These are phyloP conservation scores for Ptilodon capucinus DNA, from an alignment of 2,888 invertebrate species.

Conservation along the genomic window DNA sequence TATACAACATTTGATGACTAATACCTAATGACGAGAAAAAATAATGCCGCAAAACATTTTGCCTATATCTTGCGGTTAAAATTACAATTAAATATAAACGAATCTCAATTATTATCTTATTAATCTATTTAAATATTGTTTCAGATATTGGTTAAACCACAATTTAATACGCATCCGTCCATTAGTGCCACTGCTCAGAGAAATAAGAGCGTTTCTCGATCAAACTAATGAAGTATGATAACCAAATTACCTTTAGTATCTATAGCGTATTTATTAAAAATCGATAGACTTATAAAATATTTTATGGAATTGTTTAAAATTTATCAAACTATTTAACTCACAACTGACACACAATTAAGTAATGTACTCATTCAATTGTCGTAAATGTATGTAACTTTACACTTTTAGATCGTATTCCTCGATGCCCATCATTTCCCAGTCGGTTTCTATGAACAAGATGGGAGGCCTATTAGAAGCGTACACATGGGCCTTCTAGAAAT, in stretches of 20 bases:
- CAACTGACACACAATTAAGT: too few species aligned
- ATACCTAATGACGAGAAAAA: not conserved
- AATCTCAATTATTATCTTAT: not conserved
- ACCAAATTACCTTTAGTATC: not conserved
- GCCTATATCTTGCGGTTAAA: not conserved
- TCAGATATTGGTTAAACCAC: constrained; percentile 88
- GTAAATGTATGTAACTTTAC: too few species aligned
- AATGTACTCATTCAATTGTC: not conserved
- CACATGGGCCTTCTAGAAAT: constrained; percentile 82
- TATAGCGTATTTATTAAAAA: not conserved
- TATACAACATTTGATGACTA: constrained; percentile 10
- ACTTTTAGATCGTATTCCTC: constrained; percentile 85
- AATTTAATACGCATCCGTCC: constrained; percentile 87
- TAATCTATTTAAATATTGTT: constrained; percentile 28
- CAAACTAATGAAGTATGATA: constrained; percentile 84
- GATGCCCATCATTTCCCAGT: constrained; percentile 93
- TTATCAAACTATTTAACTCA: too few species aligned
- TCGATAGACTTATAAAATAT: too few species aligned
- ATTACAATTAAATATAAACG: too few species aligned
- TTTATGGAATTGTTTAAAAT: too few species aligned
- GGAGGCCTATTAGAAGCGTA: constrained; percentile 68
- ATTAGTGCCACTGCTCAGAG: constrained; percentile 84
- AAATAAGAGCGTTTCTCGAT: constrained; percentile 86
- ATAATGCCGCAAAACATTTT: not conserved
- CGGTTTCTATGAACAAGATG: constrained; percentile 79